Evolutionary conservation across 1,140 invertebrate genomes (phyloP).

Genomic region (Oreohelix idahoensis): DNA sequence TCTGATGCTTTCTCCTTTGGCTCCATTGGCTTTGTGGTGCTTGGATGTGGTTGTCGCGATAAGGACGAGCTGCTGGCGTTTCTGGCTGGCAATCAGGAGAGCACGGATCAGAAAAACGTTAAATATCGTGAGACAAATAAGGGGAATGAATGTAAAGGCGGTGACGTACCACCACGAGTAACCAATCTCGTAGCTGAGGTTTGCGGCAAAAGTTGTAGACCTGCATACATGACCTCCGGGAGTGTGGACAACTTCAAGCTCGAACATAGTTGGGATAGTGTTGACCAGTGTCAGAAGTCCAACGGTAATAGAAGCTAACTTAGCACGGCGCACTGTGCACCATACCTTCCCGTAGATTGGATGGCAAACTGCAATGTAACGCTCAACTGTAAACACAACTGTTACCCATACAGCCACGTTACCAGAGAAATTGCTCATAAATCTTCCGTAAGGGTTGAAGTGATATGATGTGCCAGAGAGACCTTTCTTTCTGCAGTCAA

Average conservation of each 20-base stretch:
- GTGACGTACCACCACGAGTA: constrained; percentile 80
- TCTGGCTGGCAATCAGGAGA: constrained; percentile 77
- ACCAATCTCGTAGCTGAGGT: constrained; percentile 76
- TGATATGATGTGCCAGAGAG: constrained; percentile 57
- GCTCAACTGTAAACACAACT: constrained; percentile 84
- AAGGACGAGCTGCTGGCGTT: constrained; percentile 75
- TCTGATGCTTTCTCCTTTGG: neutral
- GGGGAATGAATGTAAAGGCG: constrained; percentile 79
- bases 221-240: constrained; percentile 62
- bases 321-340: constrained; percentile 77
- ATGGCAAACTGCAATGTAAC: constrained; percentile 84
- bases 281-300: constrained; percentile 52
- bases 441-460: constrained; percentile 75
- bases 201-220: constrained; percentile 57
- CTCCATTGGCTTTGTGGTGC: neutral
- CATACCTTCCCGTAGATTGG: constrained; percentile 82
- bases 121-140: constrained; percentile 80
- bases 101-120: constrained; percentile 82
- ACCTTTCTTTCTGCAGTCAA: constrained; percentile 52
- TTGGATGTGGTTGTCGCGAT: neutral
- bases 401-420: constrained; percentile 84
- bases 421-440: constrained; percentile 79
- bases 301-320: constrained; percentile 50
- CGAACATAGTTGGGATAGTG: constrained; percentile 61
- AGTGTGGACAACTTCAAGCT: constrained; percentile 54